Conservation (phyloP, 2,888 invertebrate species). For the Nomada flava region DNA sequence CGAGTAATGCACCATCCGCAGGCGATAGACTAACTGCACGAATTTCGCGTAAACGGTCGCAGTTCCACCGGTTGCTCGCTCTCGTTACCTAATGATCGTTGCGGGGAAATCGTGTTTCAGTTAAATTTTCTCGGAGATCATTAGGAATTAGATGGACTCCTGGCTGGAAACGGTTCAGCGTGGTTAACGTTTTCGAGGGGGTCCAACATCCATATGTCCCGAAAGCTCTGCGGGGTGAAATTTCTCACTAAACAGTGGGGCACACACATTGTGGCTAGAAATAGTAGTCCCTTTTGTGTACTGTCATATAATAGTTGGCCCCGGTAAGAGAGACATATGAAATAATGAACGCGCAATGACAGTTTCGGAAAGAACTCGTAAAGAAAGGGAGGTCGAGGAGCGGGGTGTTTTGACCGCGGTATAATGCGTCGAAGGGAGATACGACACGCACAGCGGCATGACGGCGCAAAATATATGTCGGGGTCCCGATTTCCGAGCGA, state of each 20-base stretch:
- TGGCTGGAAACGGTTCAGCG: too few relatives aligned
- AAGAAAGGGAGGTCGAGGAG: not conserved
- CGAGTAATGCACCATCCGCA: slow-evolving; percentile 59
- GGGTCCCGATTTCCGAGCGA: slow-evolving; percentile 4
- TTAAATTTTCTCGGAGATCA: slow-evolving; percentile 12
- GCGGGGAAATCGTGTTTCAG: not conserved
- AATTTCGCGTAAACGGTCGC: slow-evolving; percentile 27
- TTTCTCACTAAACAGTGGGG: not conserved
- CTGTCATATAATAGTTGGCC: not conserved
- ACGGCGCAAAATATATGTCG: slow-evolving; percentile 31
- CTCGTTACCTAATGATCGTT: slow-evolving; percentile 58
- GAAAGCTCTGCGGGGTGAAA: too few relatives aligned
- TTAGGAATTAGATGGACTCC: not conserved
- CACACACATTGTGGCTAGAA: not conserved
- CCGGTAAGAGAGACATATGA: not conserved
- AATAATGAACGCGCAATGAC: not conserved
- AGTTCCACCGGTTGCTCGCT: slow-evolving; percentile 31
- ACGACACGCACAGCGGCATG: slow-evolving; percentile 11
- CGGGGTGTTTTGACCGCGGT: slow-evolving; percentile 23
- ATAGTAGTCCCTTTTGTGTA: not conserved
- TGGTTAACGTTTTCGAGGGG: not conserved
- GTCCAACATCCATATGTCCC: not conserved
- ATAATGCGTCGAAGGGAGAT: slow-evolving; percentile 30
- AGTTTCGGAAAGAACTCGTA: slow-evolving; percentile 3
- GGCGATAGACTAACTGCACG: slow-evolving; percentile 56